Base-by-base conservation (phyloP, 92 coral and sea anemone genomes). In the Actinostola sp. region DNA sequence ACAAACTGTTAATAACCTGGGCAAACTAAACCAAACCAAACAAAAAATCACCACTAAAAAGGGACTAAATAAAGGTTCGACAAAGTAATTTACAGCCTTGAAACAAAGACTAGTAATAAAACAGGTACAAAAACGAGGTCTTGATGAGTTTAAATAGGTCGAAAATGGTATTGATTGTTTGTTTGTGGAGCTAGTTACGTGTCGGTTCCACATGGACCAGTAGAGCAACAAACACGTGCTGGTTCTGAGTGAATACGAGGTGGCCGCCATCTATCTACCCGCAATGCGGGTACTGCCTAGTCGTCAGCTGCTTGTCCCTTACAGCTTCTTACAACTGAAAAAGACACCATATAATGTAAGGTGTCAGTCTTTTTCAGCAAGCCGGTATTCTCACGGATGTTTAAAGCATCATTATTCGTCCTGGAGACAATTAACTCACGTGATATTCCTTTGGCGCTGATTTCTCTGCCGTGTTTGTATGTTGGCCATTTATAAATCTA, bases 231-330 rank as follows among this genome's bases (percentile, higher is more conserved):
- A 28, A 11, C 63, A 57, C 63, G 63, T 57, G 63, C 12, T 28
- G 26, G 42, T 17, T 5, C 3, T 2, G 27, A 7, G 27, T 24
- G 21, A 19, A 23, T 52, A 5, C 36, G 25, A 21, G 29, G 25
- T 20, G 60, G 31, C 11, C 12, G 27, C 61, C 61, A 33, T 26
- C 60, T 17, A 50, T 50, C 74, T 68, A 68, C 61, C 74, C 72
- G 72, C 74, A 68, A 68, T 50, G 17, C 74, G 24, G 62, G 74
- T 68, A 28, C 61, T 28, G n/a, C n/a, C n/a, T n/a, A n/a, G n/a
- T n/a, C n/a, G n/a, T n/a, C n/a, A n/a, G n/a, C n/a, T n/a, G 34
- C 32, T 34, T 50, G 57, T 49, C 15, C 46, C 49, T 50, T 21
- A 9, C 63, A 57, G 38, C 39, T 57, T 36, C 42, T 36, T 4